Evolutionary conservation across 1,140 invertebrate species (phyloP).

Genomic region (Globodera ellingtonae): DNA sequence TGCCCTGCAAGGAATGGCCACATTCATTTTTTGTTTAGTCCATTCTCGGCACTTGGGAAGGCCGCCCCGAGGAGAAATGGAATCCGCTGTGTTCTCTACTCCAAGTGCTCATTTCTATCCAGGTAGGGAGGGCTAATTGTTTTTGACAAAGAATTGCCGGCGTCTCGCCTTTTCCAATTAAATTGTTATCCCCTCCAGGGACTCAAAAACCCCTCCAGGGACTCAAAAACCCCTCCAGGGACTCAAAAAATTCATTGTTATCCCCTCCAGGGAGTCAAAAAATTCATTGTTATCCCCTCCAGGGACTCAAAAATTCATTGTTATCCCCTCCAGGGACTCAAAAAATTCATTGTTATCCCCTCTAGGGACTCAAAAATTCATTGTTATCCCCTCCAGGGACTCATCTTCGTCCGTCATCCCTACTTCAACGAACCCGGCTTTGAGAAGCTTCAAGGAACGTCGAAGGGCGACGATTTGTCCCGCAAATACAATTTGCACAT

Average conservation of each 20-base stretch:
- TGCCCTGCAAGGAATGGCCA: not conserved
- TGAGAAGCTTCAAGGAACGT: slow-evolving; percentile 72
- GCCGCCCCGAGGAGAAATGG: slow-evolving; percentile 96
- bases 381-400: slow-evolving; percentile 44
- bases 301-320: slow-evolving; percentile 66
- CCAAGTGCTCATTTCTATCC: slow-evolving; percentile 86
- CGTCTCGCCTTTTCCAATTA: too few relatives aligned
- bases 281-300: slow-evolving; percentile 18
- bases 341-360: slow-evolving; percentile 17
- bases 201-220: too few relatives aligned
- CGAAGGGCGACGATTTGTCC: slow-evolving; percentile 64
- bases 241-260: too few relatives aligned
- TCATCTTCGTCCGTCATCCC: slow-evolving; percentile 91
- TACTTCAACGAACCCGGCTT: slow-evolving; percentile 98
- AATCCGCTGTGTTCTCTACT: slow-evolving; percentile 91
- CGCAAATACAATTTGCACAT: slow-evolving; percentile 94
- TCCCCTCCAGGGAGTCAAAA: slow-evolving; percentile 66
- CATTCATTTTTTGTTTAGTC: slow-evolving; percentile 57
- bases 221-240: too few relatives aligned
- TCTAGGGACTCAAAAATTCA: slow-evolving; percentile 66
- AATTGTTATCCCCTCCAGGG: too few relatives aligned
- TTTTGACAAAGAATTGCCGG: not conserved
- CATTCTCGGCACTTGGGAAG: slow-evolving; percentile 86
- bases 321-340: too few relatives aligned
- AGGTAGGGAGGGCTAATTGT: slow-evolving; percentile 66